phyloP scores from a whole-genome alignment of 2,888 invertebrate genomes.

The Meiosimyza decipiens region DNA sequence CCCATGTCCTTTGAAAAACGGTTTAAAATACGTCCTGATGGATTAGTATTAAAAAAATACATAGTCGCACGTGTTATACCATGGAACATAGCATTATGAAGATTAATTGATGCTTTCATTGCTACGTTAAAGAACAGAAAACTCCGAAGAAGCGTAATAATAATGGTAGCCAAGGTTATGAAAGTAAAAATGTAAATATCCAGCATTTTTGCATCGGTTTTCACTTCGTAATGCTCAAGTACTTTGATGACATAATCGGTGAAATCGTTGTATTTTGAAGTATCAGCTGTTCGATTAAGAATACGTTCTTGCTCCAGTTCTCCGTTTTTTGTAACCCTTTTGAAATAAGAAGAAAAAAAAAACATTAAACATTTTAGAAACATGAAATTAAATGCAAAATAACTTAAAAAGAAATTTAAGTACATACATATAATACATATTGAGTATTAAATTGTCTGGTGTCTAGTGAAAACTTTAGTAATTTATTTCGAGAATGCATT shows the following conservation, averaged over 20 bases:
- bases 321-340: conserved; percentile 47
- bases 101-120: conserved; percentile 79
- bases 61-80: conserved; percentile 83
- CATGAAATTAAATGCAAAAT: neutral
- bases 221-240: conserved; percentile 49
- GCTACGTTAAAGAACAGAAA: conserved; percentile 70
- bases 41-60: conserved; percentile 89
- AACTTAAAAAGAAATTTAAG: neutral
- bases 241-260: conserved; percentile 30
- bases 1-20: conserved; percentile 91
- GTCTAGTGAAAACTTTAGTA: too few species aligned
- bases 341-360: conserved; percentile 3
- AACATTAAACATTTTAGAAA: neutral
- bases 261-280: conserved; percentile 37
- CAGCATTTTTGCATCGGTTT: conserved; percentile 53
- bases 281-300: conserved; percentile 15
- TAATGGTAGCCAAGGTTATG: conserved; percentile 67
- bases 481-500: too few species aligned
- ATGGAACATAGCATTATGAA: conserved; percentile 89
- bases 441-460: too few species aligned
- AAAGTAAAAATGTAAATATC: conserved; percentile 69
- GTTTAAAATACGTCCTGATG: conserved; percentile 85
- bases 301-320: conserved; percentile 29
- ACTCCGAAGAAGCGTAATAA: conserved; percentile 64
- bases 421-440: too few species aligned